Evolutionary conservation across 2,797 vertebrate genomes (phyloP).

Genomic region (Caiman crocodilus): DNA sequence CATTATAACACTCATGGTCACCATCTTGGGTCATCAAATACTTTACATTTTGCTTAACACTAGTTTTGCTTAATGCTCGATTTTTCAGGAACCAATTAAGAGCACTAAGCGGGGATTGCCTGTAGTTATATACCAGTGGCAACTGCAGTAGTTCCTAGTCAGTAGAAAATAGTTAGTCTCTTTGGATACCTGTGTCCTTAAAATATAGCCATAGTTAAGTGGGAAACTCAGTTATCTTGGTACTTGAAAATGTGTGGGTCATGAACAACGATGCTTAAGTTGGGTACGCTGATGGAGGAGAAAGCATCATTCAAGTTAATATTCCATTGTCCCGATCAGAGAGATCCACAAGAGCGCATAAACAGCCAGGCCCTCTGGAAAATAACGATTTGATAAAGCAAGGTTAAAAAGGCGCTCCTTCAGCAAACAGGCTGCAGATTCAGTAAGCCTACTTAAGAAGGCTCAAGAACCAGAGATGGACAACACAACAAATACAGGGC

Average conservation of each 20-base stretch:
- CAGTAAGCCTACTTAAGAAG: neutral
- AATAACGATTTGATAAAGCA: neutral
- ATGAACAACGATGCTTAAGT: too few relatives aligned
- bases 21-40: too few relatives aligned
- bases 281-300: neutral
- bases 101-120: too few relatives aligned
- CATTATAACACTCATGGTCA: too few relatives aligned
- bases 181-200: too few relatives aligned
- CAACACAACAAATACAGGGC: neutral
- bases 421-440: neutral
- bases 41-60: too few relatives aligned
- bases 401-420: neutral
- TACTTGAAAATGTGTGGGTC: neutral
- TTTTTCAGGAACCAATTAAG: too few relatives aligned
- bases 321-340: neutral
- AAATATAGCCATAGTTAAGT: too few relatives aligned
- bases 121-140: too few relatives aligned
- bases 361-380: neutral
- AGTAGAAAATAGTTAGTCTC: too few relatives aligned
- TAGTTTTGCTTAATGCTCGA: too few relatives aligned
- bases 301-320: neutral
- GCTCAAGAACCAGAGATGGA: neutral
- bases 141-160: too few relatives aligned
- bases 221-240: neutral
- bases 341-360: neutral